phyloP scores from a whole-genome alignment of 1,140 invertebrate species.

The Caerostris extrusa region DNA sequence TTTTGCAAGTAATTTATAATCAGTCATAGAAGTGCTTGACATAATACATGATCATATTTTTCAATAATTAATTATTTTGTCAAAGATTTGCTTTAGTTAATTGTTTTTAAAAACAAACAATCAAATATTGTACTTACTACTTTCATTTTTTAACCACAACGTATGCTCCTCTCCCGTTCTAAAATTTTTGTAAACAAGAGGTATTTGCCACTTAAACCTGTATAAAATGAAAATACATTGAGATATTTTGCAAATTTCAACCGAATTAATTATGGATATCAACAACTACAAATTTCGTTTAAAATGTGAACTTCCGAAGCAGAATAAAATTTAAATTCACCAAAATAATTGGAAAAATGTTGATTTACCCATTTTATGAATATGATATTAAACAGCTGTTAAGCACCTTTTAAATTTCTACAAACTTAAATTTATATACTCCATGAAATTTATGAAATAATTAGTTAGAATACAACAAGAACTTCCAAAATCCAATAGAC shows the following conservation, averaged over 20 bases:
- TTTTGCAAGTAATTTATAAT: not conserved
- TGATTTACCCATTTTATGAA: too few species aligned
- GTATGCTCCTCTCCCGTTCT: conserved; percentile 53
- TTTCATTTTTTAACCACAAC: conserved; percentile 55
- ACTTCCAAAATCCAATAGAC: too few species aligned
- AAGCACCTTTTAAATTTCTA: too few species aligned
- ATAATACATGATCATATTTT: not conserved
- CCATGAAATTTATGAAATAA: too few species aligned
- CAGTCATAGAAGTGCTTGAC: not conserved
- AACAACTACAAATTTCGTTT: not conserved
- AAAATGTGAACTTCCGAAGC: too few species aligned
- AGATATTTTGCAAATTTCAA: not conserved
- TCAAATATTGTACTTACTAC: not conserved
- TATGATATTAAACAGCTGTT: too few species aligned
- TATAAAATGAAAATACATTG: not conserved
- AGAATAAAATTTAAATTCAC: too few species aligned
- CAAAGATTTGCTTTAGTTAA: not conserved
- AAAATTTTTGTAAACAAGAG: conserved; percentile 57
- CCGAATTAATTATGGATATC: not conserved
- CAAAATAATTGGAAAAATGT: too few species aligned
- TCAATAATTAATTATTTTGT: not conserved
- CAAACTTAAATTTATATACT: too few species aligned
- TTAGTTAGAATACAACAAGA: too few species aligned
- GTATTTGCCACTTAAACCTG: conserved; percentile 62
- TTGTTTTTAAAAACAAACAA: not conserved